Base-by-base conservation (phyloP, 2,888 invertebrate genomes). In the Hydraecia micacea region DNA sequence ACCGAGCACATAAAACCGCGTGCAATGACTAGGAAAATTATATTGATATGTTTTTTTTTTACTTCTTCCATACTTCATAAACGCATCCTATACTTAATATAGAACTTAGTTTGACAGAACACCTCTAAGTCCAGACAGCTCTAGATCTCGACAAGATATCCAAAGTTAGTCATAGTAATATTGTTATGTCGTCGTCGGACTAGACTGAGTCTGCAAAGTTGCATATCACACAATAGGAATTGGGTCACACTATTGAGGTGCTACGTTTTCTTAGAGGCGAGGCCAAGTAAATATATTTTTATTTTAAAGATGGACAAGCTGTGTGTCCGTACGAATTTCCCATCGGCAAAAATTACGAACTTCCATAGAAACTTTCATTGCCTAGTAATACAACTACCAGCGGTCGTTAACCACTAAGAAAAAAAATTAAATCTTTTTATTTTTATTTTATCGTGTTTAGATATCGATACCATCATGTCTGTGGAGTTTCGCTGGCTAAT, bases 151-250 rank as follows among this genome's bases (percentile, higher is more conserved):
- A 39, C 42, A 70, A 66, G 73, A 78, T 70, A 69, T 63, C 62
- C 42, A 67, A 81, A 84, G 78, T 82, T 75, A 82, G 68, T 52
- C 58, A 25, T 28, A 60, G 60, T 71, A 46, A 75, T 75, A 70
- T 71, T 73, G 70, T 75, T 75, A 71, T 65, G 60, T 58, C 52
- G 60, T 58, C 52, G 32, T 11, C 67, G 52, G 63, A 72, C 80
- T 36, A 79, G 84, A 83, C 79, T n/a, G 9, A 49, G 79, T 83
- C 84, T 86, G 65, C 62, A 25, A 74, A 86, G 79, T 86, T 83
- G 75, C 58, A 75, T 79, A 58, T 71, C 75, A 68, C 46, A 79
- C 75, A 79, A 71, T 79, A 69, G 46, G n/a, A 86, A 86, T 58
- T 86, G 63, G 86, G 86, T 83, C 80, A 83, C 42, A 42, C 72